phyloP scores from a whole-genome alignment of 2,113 vertebrate species.

The Indicator indicator region DNA sequence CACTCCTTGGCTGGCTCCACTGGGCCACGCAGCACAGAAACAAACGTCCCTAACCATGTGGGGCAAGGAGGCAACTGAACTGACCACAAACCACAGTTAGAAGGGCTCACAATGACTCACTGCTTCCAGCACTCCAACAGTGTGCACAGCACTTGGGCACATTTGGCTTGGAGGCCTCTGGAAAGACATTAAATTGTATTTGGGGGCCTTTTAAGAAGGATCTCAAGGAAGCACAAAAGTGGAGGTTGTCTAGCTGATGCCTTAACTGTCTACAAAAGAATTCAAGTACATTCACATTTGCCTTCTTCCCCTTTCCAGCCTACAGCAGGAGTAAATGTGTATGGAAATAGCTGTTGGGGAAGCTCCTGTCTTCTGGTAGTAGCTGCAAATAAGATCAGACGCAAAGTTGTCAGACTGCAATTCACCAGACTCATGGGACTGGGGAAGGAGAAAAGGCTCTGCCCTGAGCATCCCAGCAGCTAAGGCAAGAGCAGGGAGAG shows the following conservation, averaged over 20 bases:
- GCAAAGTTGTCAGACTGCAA: neutral
- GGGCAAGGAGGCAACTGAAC: neutral
- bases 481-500: neutral
- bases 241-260: neutral
- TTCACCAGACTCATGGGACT: neutral
- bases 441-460: neutral
- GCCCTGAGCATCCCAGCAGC: neutral
- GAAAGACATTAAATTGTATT: neutral
- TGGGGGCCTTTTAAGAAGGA: neutral
- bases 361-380: fast-evolving
- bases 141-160: neutral
- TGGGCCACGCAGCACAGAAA: neutral
- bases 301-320: neutral
- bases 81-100: neutral
- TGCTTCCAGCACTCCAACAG: neutral
- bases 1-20: fast-evolving
- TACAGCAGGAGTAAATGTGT: neutral
- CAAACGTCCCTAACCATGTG: neutral
- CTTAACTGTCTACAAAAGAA: neutral
- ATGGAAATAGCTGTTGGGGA: neutral
- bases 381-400: neutral
- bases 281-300: neutral
- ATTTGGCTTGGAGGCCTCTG: neutral
- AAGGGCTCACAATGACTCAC: neutral
- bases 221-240: neutral